phyloP scores from a whole-genome alignment of 2,888 invertebrate genomes.

The Zaprionus bogoriensis region DNA sequence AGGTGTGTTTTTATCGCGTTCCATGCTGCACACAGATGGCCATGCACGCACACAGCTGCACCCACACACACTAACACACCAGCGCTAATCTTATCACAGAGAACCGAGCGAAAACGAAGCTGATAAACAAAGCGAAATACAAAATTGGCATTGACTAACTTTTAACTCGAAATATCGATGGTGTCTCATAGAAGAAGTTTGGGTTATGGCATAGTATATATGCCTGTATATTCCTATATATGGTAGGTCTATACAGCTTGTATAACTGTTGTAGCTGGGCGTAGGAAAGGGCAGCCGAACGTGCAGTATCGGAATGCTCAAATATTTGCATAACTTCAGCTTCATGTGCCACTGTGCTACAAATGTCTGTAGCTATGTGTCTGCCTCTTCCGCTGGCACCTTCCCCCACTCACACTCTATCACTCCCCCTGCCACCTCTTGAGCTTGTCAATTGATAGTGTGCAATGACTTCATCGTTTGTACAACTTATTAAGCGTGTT shows the following conservation, averaged over 20 bases:
- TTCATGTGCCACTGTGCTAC: constrained; percentile 1
- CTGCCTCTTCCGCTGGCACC: neutral
- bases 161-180: constrained; percentile 26
- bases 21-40: too few species aligned
- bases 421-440: neutral
- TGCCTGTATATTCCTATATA: neutral
- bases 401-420: neutral
- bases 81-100: constrained; percentile 54
- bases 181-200: constrained; percentile 4
- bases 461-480: constrained; percentile 62
- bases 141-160: constrained; percentile 46
- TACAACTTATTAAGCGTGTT: constrained; percentile 37
- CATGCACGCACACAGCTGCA: neutral
- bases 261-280: neutral
- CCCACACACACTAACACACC: neutral
- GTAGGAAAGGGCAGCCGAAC: constrained; percentile 31
- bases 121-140: constrained; percentile 39
- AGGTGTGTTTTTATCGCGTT: too few species aligned
- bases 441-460: constrained; percentile 47
- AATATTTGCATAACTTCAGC: constrained; percentile 50
- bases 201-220: neutral
- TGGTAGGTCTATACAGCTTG: too few species aligned
- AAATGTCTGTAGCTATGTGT: neutral
- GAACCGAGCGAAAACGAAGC: constrained; percentile 43
- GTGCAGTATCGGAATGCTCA: constrained; percentile 28